Conservation (phyloP, 2,797 vertebrate species). For the Momotus momota region DNA sequence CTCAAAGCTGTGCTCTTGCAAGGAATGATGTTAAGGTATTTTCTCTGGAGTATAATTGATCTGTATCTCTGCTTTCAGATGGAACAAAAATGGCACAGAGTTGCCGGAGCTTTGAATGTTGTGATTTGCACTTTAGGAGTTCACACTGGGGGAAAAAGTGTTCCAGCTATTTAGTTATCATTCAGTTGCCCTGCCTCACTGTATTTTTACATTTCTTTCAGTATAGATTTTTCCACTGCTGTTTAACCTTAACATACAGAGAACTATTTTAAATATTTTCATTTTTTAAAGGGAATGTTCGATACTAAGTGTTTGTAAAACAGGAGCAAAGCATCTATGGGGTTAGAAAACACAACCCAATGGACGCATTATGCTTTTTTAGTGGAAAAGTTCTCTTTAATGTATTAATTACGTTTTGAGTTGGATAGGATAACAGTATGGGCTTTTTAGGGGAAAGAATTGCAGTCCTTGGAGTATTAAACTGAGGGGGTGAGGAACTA, state of each 20-base stretch:
- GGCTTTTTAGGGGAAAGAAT: background rate
- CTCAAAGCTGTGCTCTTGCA: background rate
- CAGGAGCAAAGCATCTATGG: background rate
- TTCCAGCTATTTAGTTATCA: background rate
- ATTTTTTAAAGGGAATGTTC: background rate
- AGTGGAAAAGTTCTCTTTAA: background rate
- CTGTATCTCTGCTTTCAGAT: background rate
- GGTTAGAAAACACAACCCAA: background rate
- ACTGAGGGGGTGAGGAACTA: background rate
- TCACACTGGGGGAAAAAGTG: background rate
- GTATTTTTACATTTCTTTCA: background rate
- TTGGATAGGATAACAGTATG: background rate
- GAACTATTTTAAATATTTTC: background rate
- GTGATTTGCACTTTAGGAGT: background rate
- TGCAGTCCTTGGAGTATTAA: background rate
- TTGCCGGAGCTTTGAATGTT: background rate
- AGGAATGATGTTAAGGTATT: background rate
- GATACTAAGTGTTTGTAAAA: background rate
- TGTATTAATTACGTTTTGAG: background rate
- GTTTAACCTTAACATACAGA: background rate
- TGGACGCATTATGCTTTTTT: background rate
- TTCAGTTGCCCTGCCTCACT: background rate
- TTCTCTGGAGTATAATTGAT: slow-evolving; percentile 13
- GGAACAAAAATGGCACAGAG: background rate
- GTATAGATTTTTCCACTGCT: background rate